phyloP scores from a whole-genome alignment of 2,797 vertebrate genomes.

The Selene dorsalis region DNA sequence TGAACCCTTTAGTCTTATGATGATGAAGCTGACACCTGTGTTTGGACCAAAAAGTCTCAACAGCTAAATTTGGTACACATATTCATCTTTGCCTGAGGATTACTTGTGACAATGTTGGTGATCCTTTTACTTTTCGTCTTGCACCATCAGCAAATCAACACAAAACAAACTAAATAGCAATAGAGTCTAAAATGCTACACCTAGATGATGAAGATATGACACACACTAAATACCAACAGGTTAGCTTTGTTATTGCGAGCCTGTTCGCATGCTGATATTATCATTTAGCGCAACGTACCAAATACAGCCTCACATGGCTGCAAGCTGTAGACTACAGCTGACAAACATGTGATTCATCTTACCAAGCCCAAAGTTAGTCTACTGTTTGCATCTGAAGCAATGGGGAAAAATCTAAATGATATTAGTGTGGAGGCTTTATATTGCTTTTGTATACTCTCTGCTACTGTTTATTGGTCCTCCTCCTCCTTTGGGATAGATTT shows the following conservation, averaged over 20 bases:
- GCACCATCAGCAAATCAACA: background rate
- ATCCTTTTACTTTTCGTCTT: background rate
- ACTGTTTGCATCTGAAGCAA: background rate
- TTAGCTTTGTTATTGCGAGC: background rate
- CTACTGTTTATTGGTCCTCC: background rate
- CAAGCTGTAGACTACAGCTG: background rate
- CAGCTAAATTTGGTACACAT: background rate
- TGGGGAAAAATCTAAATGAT: background rate
- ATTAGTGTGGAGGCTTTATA: background rate
- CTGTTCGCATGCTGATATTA: background rate
- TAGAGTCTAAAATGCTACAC: background rate
- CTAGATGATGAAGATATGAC: background rate
- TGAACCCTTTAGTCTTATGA: background rate
- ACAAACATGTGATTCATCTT: background rate
- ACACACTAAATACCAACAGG: background rate
- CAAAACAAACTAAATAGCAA: too few relatives aligned
- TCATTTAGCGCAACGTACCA: background rate
- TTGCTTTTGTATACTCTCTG: background rate
- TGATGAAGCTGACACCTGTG: background rate
- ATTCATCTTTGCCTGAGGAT: background rate
- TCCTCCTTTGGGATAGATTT: constrained; percentile 1
- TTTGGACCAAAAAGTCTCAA: background rate
- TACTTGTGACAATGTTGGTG: background rate
- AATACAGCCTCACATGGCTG: background rate
- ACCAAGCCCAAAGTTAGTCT: background rate